phyloP scores from a whole-genome alignment of 2,797 vertebrate species.

The Poecilia wingei region DNA sequence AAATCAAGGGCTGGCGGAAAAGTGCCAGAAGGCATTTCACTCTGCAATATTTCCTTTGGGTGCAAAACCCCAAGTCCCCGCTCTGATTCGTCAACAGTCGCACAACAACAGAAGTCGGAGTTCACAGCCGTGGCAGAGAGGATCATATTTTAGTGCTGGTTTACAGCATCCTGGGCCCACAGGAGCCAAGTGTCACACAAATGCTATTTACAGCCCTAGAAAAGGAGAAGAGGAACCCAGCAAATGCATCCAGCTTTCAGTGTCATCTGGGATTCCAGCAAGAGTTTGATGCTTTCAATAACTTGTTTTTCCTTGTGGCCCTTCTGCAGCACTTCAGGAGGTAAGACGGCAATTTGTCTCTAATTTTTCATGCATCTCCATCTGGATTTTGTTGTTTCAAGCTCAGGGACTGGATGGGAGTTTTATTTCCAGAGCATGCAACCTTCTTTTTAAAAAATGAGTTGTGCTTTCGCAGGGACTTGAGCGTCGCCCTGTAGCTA shows the following conservation, averaged over 20 bases:
- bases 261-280: conserved; percentile 24
- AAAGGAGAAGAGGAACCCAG: conserved; percentile 49
- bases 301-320: conserved; percentile 41
- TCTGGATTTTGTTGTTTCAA: conserved; percentile 39
- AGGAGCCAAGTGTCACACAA: conserved; percentile 71
- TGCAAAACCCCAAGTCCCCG: conserved; percentile 53
- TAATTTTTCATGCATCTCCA: conserved; percentile 44
- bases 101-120: conserved; percentile 66
- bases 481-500: conserved; percentile 56
- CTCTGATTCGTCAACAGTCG: conserved; percentile 62
- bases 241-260: conserved; percentile 25
- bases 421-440: conserved; percentile 59
- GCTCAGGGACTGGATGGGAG: conserved; percentile 17
- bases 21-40: conserved; percentile 74
- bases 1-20: conserved; percentile 69
- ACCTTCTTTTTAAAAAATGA: conserved; percentile 59
- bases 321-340: conserved; percentile 24
- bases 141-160: conserved; percentile 52
- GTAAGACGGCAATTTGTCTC: conserved; percentile 52
- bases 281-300: conserved; percentile 20
- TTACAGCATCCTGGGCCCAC: conserved; percentile 44
- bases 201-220: conserved; percentile 59
- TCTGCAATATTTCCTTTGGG: conserved; percentile 73
- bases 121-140: conserved; percentile 52
- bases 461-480: conserved; percentile 48